phyloP scores from a whole-genome alignment of 2,888 invertebrate species.

The Trichacis sp. region DNA sequence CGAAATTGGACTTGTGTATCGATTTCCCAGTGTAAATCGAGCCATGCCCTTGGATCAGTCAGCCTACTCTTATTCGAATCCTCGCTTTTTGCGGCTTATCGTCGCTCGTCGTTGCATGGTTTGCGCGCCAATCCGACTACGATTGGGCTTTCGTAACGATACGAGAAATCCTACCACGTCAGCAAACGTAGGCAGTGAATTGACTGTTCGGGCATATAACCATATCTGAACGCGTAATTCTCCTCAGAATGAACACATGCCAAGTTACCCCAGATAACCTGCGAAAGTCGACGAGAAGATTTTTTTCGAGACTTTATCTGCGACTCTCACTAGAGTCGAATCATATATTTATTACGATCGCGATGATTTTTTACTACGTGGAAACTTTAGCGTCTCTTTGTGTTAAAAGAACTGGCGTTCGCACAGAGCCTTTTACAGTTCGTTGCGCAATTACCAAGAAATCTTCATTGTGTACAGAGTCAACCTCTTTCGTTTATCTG shows the following conservation, averaged over 20 bases:
- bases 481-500: constrained; percentile 26
- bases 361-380: not conserved
- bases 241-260: constrained; percentile 20
- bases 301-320: too few relatives aligned
- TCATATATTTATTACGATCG: not conserved
- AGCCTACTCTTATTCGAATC: constrained; percentile 32
- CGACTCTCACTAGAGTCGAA: too few relatives aligned
- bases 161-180: constrained; percentile 36
- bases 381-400: too few relatives aligned
- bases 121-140: constrained; percentile 31
- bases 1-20: not conserved
- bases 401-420: not conserved
- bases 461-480: constrained; percentile 27
- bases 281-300: too few relatives aligned
- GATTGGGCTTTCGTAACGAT: constrained; percentile 31
- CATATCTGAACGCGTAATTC: constrained; percentile 26
- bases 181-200: constrained; percentile 36
- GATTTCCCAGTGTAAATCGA: constrained; percentile 31
- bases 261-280: not conserved
- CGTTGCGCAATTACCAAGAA: constrained; percentile 29
- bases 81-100: constrained; percentile 29
- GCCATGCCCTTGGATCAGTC: constrained; percentile 33
- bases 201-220: constrained; percentile 15
- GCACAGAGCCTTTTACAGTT: not conserved
- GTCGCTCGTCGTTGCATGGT: constrained; percentile 32